Evolutionary conservation across 2,113 vertebrate species (phyloP).

Genomic region (Orthonyx spaldingii): DNA sequence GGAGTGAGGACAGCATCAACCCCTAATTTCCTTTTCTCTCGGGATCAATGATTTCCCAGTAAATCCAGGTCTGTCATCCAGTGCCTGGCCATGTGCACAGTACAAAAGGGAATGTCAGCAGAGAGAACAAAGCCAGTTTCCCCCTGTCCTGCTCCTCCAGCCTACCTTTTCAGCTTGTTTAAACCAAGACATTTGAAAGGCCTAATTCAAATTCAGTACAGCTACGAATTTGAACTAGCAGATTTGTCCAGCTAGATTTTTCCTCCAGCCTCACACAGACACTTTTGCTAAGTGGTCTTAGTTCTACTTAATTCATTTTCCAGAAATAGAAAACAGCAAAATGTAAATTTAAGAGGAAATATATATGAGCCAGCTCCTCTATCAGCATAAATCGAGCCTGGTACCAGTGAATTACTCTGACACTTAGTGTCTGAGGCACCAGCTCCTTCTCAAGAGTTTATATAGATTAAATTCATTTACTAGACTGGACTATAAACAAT

Average conservation of each 20-base stretch:
- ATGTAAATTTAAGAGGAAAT: background rate
- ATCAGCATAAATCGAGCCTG: background rate
- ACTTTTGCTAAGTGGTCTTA: background rate
- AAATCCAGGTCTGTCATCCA: background rate
- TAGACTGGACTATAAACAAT: background rate
- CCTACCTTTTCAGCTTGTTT: background rate
- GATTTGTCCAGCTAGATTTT: background rate
- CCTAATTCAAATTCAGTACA: background rate
- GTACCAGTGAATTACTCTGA: background rate
- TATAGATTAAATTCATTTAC: background rate
- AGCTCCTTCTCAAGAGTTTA: background rate
- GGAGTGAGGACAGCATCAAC: background rate
- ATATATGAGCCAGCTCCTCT: background rate
- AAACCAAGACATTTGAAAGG: background rate
- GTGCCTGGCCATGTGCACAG: background rate
- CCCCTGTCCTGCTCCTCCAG: background rate
- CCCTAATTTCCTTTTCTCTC: background rate
- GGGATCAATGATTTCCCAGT: background rate
- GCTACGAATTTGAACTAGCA: background rate
- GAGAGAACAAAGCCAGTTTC: background rate
- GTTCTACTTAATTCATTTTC: background rate
- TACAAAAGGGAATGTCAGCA: background rate
- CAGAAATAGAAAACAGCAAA: slow-evolving; percentile 5
- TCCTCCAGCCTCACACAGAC: background rate
- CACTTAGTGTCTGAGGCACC: background rate